A percentile compares a stretch with the other conserved stretches of the same genome.
These are phyloP conservation scores for Conus betulinus DNA, from an alignment of 1,140 invertebrate genomes.

Conservation along the genomic window DNA sequence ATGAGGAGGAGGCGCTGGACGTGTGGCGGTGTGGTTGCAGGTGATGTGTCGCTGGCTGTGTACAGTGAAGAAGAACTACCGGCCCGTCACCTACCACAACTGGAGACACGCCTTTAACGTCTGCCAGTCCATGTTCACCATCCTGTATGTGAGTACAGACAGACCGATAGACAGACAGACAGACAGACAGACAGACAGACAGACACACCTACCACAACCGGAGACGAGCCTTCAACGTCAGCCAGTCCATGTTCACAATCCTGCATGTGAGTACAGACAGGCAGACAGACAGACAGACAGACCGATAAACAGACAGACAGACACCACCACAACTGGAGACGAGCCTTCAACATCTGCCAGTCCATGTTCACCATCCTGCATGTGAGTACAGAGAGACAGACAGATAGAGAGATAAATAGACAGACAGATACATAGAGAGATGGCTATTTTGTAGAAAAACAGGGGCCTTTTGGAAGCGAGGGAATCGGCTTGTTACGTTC, in stretches of 20 bases:
- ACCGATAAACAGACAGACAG: constrained; percentile 75
- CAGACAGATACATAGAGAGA: no score
- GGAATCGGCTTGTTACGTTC: no score
- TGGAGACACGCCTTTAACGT: constrained; percentile 98
- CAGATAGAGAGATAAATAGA: no score
- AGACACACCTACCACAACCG: constrained; percentile 98
- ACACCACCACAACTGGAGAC: constrained; percentile 94
- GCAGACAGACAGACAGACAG: no score
- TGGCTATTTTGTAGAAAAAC: no score
- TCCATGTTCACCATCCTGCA: constrained; percentile 98
- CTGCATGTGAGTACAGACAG: constrained; percentile 84
- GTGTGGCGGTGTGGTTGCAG: constrained; percentile 65
- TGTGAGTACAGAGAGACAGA: constrained; percentile 71
- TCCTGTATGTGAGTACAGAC: constrained; percentile 84
- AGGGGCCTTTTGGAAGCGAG: no score
- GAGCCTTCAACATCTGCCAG: constrained; percentile 96
- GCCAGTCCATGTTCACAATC: constrained; percentile 98
- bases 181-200: constrained; percentile 66
- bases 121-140: constrained; percentile 97
- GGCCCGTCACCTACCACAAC: constrained; percentile 95
- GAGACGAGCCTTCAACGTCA: constrained; percentile 97
- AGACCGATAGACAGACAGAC: no score
- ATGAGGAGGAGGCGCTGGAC: no score
- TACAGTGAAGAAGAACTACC: constrained; percentile 97
- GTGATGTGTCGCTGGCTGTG: constrained; percentile 94